Evolutionary conservation across 2,888 invertebrate genomes (phyloP), one percentile per base, ranked within the genome.

Genomic region (Drosophila kanekoi): DNA sequence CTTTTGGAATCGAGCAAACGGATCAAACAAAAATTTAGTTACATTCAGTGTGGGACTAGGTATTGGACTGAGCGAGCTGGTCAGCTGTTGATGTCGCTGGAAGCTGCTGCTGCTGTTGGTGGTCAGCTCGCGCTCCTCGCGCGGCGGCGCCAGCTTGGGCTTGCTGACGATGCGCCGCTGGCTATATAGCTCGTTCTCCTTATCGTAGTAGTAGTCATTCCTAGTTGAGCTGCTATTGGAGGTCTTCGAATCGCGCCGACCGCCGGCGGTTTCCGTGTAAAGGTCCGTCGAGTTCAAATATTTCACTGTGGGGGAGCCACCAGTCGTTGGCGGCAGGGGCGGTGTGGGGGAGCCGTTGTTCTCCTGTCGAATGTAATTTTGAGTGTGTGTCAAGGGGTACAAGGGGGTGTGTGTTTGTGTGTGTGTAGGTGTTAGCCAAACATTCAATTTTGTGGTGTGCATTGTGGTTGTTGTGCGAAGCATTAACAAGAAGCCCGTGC

Each of bases 21-120:
- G 51, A 59, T 41, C 63, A 64, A 63, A 71, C 65, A 20, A 67
- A 72, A 86, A 72, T 88, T 87, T 90, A 92, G 89, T 92, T 91
- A 92, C 92, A 90, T 92, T 91, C 80, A 91, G 91, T 89, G 90
- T 90, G 86, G 92, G 92, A 91, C 92, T 92, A 86, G 92, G 87
- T 75, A 91, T 87, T 76, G 92, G 92, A 81, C 90, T 91, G 75
- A 90, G 79, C 77, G 89, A 83, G 64, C 82, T 76, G 57, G 86
- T 82, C 77, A 83, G 77, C 81, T 74, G 72, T 44, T 77, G 68
- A 3, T 52, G 61, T 4, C 10, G 60, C 35, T 79, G 64, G 13
- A 72, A 33, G 80, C 4, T 80, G 77, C 9, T 77, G 72, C 20
- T 77, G 76, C 37, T 73, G 63, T 18, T 69, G 70, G 16, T 73